A percentile compares a stretch with the other conserved stretches of the same genome.
Conservation (phyloP, 2,113 vertebrate genomes). For the Sterna hirundo region DNA sequence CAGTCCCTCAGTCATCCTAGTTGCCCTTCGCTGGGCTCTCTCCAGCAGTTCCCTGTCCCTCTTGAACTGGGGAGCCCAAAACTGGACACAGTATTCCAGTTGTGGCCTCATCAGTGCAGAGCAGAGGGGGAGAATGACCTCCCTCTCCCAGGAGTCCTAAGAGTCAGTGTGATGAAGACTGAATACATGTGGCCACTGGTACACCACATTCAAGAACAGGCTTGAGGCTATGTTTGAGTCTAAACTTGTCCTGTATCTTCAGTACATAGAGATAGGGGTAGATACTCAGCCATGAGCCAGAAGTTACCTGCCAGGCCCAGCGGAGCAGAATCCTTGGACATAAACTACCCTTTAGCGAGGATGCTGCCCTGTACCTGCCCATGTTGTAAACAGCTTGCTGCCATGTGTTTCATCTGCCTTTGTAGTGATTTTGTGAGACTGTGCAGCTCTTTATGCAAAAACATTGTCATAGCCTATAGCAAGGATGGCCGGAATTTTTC, state of each 20-base stretch:
- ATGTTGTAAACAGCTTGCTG: neutral
- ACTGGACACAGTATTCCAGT: no score
- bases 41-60: no score
- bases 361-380: neutral
- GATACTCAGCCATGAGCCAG: neutral
- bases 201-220: neutral
- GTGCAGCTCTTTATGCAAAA: neutral
- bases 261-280: neutral
- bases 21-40: no score
- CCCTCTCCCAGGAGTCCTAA: neutral
- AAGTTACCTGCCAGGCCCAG: neutral
- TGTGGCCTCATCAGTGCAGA: no score
- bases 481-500: neutral
- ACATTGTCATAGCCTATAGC: neutral
- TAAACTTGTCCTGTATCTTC: neutral
- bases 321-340: neutral
- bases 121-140: no score
- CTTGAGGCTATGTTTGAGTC: neutral
- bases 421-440: neutral
- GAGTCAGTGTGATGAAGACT: neutral
- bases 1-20: no score
- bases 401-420: neutral
- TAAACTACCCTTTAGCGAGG: neutral
- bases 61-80: no score
- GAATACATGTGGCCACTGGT: neutral